Base-by-base conservation (phyloP, 2,113 vertebrate species). In the Syngnathoides biaculeatus region DNA sequence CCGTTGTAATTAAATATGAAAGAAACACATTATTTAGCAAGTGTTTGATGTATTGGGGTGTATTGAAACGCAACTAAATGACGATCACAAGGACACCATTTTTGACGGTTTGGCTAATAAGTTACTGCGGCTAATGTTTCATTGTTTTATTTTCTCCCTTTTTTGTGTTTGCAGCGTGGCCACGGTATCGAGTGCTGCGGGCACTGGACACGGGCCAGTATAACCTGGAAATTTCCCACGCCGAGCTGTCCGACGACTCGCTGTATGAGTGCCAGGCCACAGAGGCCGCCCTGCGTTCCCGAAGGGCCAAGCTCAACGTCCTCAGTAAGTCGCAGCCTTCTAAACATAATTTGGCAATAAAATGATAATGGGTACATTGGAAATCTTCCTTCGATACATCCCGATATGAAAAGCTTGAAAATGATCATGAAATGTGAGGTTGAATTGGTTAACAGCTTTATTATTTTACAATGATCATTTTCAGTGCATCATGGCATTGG, bases 241-340 rank as follows among this genome's bases (percentile, higher is more conserved):
- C 96, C 0, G 94, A 96, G 72, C 93, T 98, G 43, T 94, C 95
- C 0, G 96, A 98, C 17, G 96, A 98, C 53, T 96, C 96, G 7
- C 86, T 92, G 24, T 98, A 96, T 0, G 96, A 98, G 90, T 98
- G 96, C 88, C 96, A 98, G 86, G 96, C 96, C 79, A 98, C 96
- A 0, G 96, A 98, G 87, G 95, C 94, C 0, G 96, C 96, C 4
- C 91, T 98, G 74, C 93, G 96, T 17, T 98, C 96, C 15, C 91
- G 95, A 65, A 85, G 93, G 5, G 96, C 96, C 65, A 93, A 91
- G 61, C 94, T 98, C 87, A 98, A 94, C 0, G 95, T 98, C 13
- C 94, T 98, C 75, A 95, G 96, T 98, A 88, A 94, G 93, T 35
- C 2, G 40, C 40, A 35, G n/a, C 43, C 68, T 26, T 5, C 9